Evolutionary conservation across 2,113 vertebrate species (phyloP), one percentile per base, ranked within the genome.

Genomic region (Jaculus jaculus): DNA sequence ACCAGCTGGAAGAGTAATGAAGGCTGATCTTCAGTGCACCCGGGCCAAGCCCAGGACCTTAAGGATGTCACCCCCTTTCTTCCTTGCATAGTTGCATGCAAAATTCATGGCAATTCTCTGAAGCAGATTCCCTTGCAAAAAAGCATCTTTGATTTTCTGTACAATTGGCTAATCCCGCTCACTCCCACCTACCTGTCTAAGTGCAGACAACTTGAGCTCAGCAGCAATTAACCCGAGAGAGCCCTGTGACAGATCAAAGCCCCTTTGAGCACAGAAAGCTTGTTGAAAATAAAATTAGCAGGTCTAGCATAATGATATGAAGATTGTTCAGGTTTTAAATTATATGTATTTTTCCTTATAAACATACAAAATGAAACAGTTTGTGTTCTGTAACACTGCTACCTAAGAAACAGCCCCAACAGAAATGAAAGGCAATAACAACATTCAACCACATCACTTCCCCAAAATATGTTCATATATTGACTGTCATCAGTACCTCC

Each of bases 41-140:
- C 58, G 4, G 2, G 74, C 78, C 54, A 63, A 90, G 61, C 87
- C 66, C 72, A 88, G 82, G 73, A 87, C 85, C 89, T 83, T 71
- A 75, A 87, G 93, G 79, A 93, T 92, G 90, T 96, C 95, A 92
- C 90, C 97, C 95, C 96, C 95, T 97, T 94, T 96, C 95, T 96
- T 95, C 93, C 92, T 89, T 93, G 77, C 96, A 94, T 90, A 93
- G 91, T 71, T 78, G 89, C 92, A 96, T 94, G 80, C 63, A 93
- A 88, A 95, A 95, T 72, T 92, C 87, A 96, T 16, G 66, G 82
- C 91, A 95, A 94, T 97, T 97, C 96, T 97, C 96, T 96, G 95
- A 97, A 97, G 77, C 69, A 92, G 90, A 87, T 90, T 60, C 77
- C 63, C 89, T 95, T 91, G 60, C 90, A 74, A 96, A 90, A 94